A percentile compares a stretch with the other conserved stretches of the same genome.
These are phyloP conservation scores for Acanthornis magna DNA, from an alignment of 2,797 vertebrate species.

Conservation along the genomic window DNA sequence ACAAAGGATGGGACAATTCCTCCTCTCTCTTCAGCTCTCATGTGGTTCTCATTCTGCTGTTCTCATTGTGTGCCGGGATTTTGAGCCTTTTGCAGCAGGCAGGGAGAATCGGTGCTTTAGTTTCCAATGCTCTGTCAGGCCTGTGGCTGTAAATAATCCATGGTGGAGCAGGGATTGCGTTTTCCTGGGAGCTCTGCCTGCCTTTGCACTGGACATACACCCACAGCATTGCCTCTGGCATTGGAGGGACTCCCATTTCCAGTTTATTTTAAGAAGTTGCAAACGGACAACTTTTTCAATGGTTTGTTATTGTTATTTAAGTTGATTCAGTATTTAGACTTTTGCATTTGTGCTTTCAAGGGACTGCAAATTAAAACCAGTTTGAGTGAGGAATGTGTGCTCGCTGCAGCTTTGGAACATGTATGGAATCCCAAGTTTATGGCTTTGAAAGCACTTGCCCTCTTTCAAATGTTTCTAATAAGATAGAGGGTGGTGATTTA, in stretches of 20 bases:
- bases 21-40: neutral
- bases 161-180: neutral
- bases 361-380: slow-evolving; percentile 71
- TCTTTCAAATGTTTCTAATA: slow-evolving; percentile 74
- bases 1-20: neutral
- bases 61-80: neutral
- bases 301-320: slow-evolving; percentile 32
- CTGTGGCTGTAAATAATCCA: neutral
- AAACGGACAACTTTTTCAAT: neutral
- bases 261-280: neutral
- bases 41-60: neutral
- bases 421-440: slow-evolving; percentile 67
- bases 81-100: neutral
- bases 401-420: slow-evolving; percentile 56
- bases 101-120: neutral
- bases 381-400: slow-evolving; percentile 52
- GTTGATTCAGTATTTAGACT: slow-evolving; percentile 51
- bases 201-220: neutral
- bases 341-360: slow-evolving; percentile 58
- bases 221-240: neutral
- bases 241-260: neutral
- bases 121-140: neutral
- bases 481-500: slow-evolving; percentile 70
- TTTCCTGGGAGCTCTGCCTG: neutral
- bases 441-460: slow-evolving; percentile 65